Conservation (phyloP, 2,113 vertebrate genomes). For the Myiopsitta monachus region DNA sequence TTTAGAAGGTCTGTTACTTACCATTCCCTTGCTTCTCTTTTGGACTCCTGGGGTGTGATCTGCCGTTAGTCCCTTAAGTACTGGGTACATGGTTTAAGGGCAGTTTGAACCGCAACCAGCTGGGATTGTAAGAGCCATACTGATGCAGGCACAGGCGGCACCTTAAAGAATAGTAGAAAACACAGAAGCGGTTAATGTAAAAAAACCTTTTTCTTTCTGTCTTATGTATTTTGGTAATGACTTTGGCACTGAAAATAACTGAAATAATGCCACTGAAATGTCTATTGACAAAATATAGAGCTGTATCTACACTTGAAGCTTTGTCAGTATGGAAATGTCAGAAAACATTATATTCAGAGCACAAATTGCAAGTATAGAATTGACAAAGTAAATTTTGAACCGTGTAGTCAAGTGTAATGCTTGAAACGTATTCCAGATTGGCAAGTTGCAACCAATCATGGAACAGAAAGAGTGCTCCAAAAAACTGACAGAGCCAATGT, state of each 20-base stretch:
- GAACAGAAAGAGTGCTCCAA: constrained; percentile 38
- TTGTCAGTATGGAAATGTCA: constrained; percentile 59
- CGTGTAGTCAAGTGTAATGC: constrained; percentile 47
- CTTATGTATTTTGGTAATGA: neutral
- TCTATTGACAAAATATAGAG: constrained; percentile 20
- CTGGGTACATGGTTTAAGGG: neutral
- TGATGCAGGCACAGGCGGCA: neutral
- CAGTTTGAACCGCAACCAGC: neutral
- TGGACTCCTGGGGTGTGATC: neutral
- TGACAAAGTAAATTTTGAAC: constrained; percentile 65
- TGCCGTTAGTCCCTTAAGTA: neutral
- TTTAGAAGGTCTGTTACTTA: neutral
- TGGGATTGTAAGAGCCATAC: neutral
- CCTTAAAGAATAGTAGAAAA: neutral
- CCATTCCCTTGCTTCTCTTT: neutral
- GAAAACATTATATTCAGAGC: constrained; percentile 55
- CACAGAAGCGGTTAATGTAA: neutral
- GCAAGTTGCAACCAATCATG: constrained; percentile 48
- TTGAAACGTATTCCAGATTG: constrained; percentile 50
- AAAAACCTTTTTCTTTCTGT: neutral
- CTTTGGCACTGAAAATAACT: constrained; percentile 2
- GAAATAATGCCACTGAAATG: constrained; percentile 15
- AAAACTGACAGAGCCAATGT: constrained; percentile 40
- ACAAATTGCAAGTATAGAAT: constrained; percentile 47
- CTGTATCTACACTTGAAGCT: constrained; percentile 16